Evolutionary conservation across 37 sponge, comb jelly and placozoan species (phyloP), one percentile per base, ranked within the genome.

Genomic region (Beroe forskalii): DNA sequence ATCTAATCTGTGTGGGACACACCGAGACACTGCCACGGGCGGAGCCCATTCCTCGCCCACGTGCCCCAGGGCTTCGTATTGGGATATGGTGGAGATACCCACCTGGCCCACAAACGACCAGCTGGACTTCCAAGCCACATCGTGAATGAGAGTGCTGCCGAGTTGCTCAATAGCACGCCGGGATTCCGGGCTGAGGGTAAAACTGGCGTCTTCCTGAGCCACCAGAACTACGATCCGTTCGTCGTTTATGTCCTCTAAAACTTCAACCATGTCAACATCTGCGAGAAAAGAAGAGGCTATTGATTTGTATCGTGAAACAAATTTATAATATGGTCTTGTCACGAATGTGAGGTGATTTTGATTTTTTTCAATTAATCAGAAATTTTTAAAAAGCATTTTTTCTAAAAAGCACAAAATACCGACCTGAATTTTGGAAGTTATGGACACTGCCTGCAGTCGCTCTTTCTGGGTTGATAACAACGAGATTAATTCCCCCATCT

Each of bases 371-470:
- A n/a, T n/a, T n/a, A n/a, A n/a, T n/a, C n/a, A n/a, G n/a, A n/a
- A n/a, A n/a, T n/a, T n/a, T n/a, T n/a, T n/a, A n/a, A n/a, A n/a
- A n/a, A n/a, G n/a, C n/a, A n/a, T n/a, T n/a, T n/a, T n/a, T n/a
- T n/a, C n/a, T n/a, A n/a, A n/a, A n/a, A n/a, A n/a, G 55, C 3
- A 64, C 66, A 64, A 8, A 22, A 64, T 28, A 4, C 14, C 40
- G 40, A 80, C 86, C 86, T 42, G 86, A 37, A 23, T 80, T 80
- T 38, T 80, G 86, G 48, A 80, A 80, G 86, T 42, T 80, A 24
- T 80, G 55, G 1, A 80, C 86, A 80, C 86, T 80, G 30, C 86
- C 86, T 33, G 86, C 86, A 80, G 86, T 80, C 1, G 3, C 55
- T 24, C 86, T 35, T 48, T 80, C 86, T 23, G 55, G 23, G 28